Evolutionary conservation across 2,797 vertebrate species (phyloP), one percentile per base, ranked within the genome.

Genomic region (Siniperca scherzeri): DNA sequence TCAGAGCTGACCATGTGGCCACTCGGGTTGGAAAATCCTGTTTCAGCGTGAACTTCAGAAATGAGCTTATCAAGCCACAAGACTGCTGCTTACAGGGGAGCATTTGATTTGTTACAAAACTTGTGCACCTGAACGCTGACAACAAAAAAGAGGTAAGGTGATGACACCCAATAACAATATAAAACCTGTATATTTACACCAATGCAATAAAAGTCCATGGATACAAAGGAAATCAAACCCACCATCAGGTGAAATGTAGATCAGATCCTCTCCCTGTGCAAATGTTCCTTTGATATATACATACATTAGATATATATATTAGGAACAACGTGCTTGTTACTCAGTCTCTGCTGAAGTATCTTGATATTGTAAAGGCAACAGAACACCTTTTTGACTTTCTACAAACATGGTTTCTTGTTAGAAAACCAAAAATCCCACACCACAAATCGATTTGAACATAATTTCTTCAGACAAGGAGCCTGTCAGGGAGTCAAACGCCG

Each of bases 1-100:
- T 77, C 33, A 27, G n/a, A 48, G 16, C 17, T 64, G 86, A 90
- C 78, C 81, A 81, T 59, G 75, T 76, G 69, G 76, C 40, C 52
- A 0, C 38, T 46, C 0, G 0, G 68, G 33, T 5, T 69, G 64
- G 46, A 84, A 89, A 85, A 78, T 74, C 72, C 80, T 73, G 74
- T 74, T 82, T 81, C 67, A 80, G 77, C 9, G 33, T 72, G 30
- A 81, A 90, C 67, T 75, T 73, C 48, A 74, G 40, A 80, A 48
- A 83, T 38, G 5, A 85, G 50, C 30, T 72, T 55, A 66, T 82
- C 40, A 67, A 76, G 27, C 79, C 52, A 11, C 50, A 68, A 60
- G 17, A 33, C 36, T 33, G 22, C 22, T 76, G 75, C 64, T 61
- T 64, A 59, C 21, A 42, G 52, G 36, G 36, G 42, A 56, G 33